A percentile compares a stretch with the other conserved stretches of the same genome.
phyloP scores from a whole-genome alignment of 2,888 invertebrate species.

The Ormyrus labotus region DNA sequence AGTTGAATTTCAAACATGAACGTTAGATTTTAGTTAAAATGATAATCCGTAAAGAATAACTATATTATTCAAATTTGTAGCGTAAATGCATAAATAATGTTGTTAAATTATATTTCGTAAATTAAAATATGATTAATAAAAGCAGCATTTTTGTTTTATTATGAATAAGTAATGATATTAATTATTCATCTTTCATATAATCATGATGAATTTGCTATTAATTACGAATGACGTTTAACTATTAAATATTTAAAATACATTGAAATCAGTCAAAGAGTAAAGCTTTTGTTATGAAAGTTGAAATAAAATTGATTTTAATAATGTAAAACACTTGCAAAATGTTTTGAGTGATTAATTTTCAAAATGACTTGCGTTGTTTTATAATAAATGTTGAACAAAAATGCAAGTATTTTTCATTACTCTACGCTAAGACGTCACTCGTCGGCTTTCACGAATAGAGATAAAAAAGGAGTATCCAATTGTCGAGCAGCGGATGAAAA shows the following conservation, averaged over 20 bases:
- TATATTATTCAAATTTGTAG: neutral
- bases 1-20: too few relatives aligned
- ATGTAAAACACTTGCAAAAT: constrained; percentile 33
- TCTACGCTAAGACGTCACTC: constrained; percentile 4
- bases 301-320: constrained; percentile 5
- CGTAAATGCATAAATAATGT: neutral
- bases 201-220: too few relatives aligned
- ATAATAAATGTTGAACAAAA: neutral
- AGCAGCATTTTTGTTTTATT: neutral
- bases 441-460: constrained; percentile 14
- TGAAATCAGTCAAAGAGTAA: constrained; percentile 47
- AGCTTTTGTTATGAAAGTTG: constrained; percentile 16
- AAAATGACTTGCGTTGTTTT: too few relatives aligned
- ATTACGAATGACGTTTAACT: neutral
- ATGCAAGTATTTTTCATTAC: constrained; percentile 32
- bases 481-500: constrained; percentile 4
- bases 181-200: too few relatives aligned
- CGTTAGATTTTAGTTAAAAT: too few relatives aligned
- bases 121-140: neutral
- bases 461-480: neutral
- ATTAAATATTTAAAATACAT: constrained; percentile 3
- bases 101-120: too few relatives aligned
- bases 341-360: neutral
- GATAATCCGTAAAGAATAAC: too few relatives aligned
- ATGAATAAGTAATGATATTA: too few relatives aligned